Conservation (phyloP, 2,797 vertebrate genomes). For the Sitta carolinensis region DNA sequence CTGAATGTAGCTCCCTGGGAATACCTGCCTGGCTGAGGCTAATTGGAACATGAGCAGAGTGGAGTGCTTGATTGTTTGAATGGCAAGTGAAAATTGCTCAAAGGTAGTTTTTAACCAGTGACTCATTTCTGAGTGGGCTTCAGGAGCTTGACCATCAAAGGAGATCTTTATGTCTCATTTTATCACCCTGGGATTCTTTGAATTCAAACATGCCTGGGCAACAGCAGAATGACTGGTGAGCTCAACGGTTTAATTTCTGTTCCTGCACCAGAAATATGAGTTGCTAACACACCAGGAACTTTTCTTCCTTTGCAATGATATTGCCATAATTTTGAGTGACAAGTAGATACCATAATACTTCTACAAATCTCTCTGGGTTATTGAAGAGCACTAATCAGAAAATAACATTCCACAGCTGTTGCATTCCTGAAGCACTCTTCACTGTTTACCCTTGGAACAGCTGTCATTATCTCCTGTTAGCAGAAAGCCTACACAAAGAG, state of each 20-base stretch:
- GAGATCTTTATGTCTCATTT: neutral
- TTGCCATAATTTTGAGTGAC: neutral
- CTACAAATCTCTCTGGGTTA: neutral
- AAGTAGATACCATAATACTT: neutral
- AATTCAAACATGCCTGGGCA: neutral
- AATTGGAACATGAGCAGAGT: conserved; percentile 12
- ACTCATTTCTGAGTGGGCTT: conserved; percentile 9
- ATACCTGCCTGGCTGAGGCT: conserved; percentile 8
- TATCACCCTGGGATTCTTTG: neutral
- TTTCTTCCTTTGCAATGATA: neutral
- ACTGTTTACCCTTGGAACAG: neutral
- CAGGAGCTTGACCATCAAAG: neutral
- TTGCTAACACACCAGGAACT: neutral
- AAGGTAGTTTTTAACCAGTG: conserved; percentile 18
- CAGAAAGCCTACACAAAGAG: neutral
- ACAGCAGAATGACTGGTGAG: neutral
- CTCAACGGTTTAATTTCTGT: neutral
- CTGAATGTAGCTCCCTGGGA: neutral
- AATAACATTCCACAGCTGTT: neutral
- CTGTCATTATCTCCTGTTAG: neutral
- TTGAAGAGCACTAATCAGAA: conserved; percentile 13
- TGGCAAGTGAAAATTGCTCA: neutral
- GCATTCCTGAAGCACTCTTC: neutral
- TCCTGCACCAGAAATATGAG: neutral
- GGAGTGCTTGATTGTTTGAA: neutral